Base-by-base conservation (phyloP, 2,797 vertebrate species). In the Hydrocynus forskahlii region DNA sequence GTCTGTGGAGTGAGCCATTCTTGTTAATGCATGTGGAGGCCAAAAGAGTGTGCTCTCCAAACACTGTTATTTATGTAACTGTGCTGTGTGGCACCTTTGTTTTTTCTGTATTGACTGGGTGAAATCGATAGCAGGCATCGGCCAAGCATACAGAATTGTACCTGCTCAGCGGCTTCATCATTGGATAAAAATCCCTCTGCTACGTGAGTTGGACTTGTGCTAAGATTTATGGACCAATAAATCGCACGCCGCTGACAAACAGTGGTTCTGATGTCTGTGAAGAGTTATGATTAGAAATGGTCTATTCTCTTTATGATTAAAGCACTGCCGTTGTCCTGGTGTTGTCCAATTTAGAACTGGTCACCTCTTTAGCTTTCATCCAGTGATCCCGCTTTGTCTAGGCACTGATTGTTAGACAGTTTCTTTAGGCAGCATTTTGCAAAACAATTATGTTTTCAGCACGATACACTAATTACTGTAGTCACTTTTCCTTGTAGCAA, bases 81-180 rank as follows among this genome's bases (percentile, higher is more conserved):
- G 78, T 40, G 7, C 35, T 25, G 50, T 48, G 38, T 80, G 66
- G 52, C 72, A 69, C 78, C 48, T 67, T 80, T 75, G 59, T 73
- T 72, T 54, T 70, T 66, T 67, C 48, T 81, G 45, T 83, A 87
- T 85, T 52, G 79, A 83, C 77, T 83, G 52, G 23, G 81, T 76
- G 52, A 67, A 85, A 79, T 79, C 79, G 54, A 87, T 81, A 81
- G 52, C 35, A 67, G 81, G 80, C 77, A 81, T 59, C 38, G 35
- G 75, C n/a, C 43, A 12, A 35, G 68, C 69, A 70, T 60, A 79
- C 78, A 81, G 66, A 83, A 73, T 17, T 62, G 59, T 35, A 72
- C 50, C 38, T 76, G 62, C 43, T 75, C 25, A 59, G 48, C 72
- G 60, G 19, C 76, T 73, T 76, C 76, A 77, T 81, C 71, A 72